Base-by-base conservation (phyloP, 2,797 vertebrate genomes). In the Chanos chanos region DNA sequence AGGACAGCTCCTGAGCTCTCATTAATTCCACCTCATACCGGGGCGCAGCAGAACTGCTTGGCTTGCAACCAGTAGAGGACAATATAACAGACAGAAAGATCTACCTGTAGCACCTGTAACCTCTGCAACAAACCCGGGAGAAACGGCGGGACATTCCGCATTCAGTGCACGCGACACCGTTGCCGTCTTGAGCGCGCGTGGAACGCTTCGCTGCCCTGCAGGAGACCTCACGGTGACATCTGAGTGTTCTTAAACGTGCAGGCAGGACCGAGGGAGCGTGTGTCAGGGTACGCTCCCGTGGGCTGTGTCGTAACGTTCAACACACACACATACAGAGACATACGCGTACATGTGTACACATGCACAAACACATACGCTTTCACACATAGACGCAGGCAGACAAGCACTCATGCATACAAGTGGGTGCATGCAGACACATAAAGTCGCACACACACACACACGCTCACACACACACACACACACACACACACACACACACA, bases 281-380 rank as follows among this genome's bases (percentile, higher is more conserved):
- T n/a, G n/a, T n/a, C n/a, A n/a, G n/a, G n/a, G n/a, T n/a, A n/a
- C n/a, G n/a, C n/a, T n/a, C n/a, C n/a, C n/a, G n/a, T n/a, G n/a
- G n/a, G n/a, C n/a, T n/a, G n/a, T n/a, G n/a, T n/a, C n/a, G n/a
- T n/a, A n/a, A n/a, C n/a, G n/a, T n/a, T n/a, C n/a, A n/a, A 53
- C 53, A 52, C 39, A 43, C 39, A 63, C 71, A 12, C 75, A 25
- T 25, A 12, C 19, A 33, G 34, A 37, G 19, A 36, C 56, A 59
- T 7, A 22, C 13, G 30, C 39, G 19, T 9, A 27, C 24, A 24
- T 27, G 31, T 16, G 4, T 13, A 45, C 16, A 34, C 41, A 16
- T 13, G 15, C 31, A 4, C 10, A 16, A 19, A 50, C 27, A 57
- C 33, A 39, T n/a, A n/a, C n/a, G n/a, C n/a, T n/a, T n/a, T n/a